Evolutionary conservation across 2,113 vertebrate species (phyloP).

Genomic region (Rhinichthys klamathensis): DNA sequence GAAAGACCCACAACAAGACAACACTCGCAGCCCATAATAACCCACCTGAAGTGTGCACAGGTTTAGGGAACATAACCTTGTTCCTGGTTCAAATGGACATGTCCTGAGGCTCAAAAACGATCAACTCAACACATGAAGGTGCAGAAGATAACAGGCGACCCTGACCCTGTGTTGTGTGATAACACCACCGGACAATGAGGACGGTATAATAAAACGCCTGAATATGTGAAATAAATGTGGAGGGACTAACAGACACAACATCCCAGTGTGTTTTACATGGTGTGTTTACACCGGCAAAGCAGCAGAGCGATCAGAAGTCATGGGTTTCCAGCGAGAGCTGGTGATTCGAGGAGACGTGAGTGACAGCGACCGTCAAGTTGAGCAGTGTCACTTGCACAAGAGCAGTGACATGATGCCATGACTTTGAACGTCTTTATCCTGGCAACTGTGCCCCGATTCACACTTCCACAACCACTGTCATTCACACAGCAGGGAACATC

Average conservation of each 20-base stretch:
- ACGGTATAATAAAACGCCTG: background rate
- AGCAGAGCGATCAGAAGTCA: background rate
- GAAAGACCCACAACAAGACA: background rate
- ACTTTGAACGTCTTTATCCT: background rate
- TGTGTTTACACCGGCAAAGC: background rate
- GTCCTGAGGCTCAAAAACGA: background rate
- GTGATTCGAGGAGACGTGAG: constrained; percentile 1
- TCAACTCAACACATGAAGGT: background rate
- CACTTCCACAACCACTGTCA: background rate
- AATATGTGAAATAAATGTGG: background rate
- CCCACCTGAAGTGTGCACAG: background rate
- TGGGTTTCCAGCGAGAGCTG: background rate
- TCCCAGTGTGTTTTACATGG: background rate
- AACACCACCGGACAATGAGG: background rate
- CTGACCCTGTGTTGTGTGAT: background rate
- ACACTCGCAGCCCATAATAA: background rate
- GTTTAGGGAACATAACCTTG: background rate
- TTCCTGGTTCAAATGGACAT: background rate
- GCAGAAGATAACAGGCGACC: background rate
- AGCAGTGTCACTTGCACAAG: background rate
- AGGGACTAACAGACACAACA: background rate
- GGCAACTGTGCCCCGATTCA: background rate
- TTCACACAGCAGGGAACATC: background rate
- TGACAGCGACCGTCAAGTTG: background rate
- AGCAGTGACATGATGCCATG: background rate